Conservation (phyloP, 2,797 vertebrate species). For the Halcyon smyrnensis region DNA sequence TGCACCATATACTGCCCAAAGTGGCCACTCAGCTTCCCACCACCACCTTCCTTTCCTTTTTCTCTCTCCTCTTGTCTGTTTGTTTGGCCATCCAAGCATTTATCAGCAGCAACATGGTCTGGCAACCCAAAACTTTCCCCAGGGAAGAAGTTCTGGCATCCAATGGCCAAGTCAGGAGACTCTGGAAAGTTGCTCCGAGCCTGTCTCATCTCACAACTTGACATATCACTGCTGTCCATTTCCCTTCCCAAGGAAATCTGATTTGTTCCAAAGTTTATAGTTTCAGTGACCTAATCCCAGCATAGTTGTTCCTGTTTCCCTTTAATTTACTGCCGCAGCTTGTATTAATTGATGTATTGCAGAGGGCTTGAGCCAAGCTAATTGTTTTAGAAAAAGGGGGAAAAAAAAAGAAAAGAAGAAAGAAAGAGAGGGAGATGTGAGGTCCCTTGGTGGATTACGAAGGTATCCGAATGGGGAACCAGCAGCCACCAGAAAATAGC, state of each 20-base stretch:
- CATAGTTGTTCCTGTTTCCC: slow-evolving; percentile 70
- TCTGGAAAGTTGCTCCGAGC: slow-evolving; percentile 64
- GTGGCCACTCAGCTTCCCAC: rapidly evolving
- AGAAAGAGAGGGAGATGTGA: slow-evolving; percentile 41
- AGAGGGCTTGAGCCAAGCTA: slow-evolving; percentile 70
- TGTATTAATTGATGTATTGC: slow-evolving; percentile 70
- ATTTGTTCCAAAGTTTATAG: slow-evolving; percentile 62
- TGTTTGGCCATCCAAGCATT: neutral
- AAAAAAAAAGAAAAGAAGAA: slow-evolving; percentile 26
- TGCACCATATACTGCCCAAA: neutral
- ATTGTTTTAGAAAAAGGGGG: slow-evolving; percentile 70
- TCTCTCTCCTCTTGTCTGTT: neutral
- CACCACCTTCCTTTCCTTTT: neutral
- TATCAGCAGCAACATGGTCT: neutral
- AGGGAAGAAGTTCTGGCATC: slow-evolving; percentile 64
- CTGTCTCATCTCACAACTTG: slow-evolving; percentile 68
- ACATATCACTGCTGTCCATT: slow-evolving; percentile 57
- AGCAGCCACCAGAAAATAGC: neutral
- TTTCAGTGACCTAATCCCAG: slow-evolving; percentile 74
- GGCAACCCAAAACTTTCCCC: slow-evolving; percentile 50
- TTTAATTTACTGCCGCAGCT: slow-evolving; percentile 64
- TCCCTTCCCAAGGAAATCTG: slow-evolving; percentile 62
- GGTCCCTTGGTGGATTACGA: slow-evolving; percentile 51
- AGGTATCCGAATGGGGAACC: slow-evolving; percentile 21
- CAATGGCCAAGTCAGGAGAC: slow-evolving; percentile 32